Conservation (phyloP, 2,113 vertebrate species). For the Hemiprocne comata region DNA sequence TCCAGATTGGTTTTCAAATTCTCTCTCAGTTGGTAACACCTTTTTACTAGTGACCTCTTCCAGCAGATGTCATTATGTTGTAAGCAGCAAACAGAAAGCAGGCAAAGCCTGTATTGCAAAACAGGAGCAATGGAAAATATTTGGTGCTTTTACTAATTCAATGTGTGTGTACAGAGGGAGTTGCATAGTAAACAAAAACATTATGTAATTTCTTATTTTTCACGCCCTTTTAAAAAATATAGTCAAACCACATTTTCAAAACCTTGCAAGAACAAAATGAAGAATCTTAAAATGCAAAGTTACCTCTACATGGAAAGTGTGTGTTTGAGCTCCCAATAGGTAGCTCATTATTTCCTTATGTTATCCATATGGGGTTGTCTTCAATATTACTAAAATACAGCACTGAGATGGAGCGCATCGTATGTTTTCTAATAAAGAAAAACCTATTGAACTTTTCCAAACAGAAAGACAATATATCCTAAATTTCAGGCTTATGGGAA, state of each 20-base stretch:
- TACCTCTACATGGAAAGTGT: slow-evolving; percentile 28
- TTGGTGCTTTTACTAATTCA: slow-evolving; percentile 22
- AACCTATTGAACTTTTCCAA: background rate
- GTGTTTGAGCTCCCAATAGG: slow-evolving; percentile 2
- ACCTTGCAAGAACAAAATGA: slow-evolving; percentile 34
- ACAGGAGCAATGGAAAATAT: slow-evolving; percentile 26
- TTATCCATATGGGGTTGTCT: background rate
- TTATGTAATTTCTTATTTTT: slow-evolving; percentile 35
- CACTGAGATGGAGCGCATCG: slow-evolving; percentile 18
- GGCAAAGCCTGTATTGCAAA: background rate
- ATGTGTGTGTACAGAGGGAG: background rate
- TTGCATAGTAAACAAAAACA: slow-evolving; percentile 11
- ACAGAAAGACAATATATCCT: background rate
- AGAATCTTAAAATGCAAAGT: slow-evolving; percentile 28
- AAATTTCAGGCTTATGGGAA: background rate
- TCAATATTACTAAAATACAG: slow-evolving; percentile 29
- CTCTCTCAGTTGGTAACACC: slow-evolving; percentile 68
- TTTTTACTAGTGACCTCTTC: slow-evolving; percentile 70
- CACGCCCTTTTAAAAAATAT: slow-evolving; percentile 40
- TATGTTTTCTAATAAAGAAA: slow-evolving; percentile 44
- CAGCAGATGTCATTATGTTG: slow-evolving; percentile 63
- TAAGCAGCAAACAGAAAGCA: slow-evolving; percentile 67
- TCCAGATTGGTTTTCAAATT: slow-evolving; percentile 71
- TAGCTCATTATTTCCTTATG: slow-evolving; percentile 14
- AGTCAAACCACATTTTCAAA: slow-evolving; percentile 42